phyloP scores from a whole-genome alignment of 2,888 invertebrate genomes.

The Ectemnius cavifrons region DNA sequence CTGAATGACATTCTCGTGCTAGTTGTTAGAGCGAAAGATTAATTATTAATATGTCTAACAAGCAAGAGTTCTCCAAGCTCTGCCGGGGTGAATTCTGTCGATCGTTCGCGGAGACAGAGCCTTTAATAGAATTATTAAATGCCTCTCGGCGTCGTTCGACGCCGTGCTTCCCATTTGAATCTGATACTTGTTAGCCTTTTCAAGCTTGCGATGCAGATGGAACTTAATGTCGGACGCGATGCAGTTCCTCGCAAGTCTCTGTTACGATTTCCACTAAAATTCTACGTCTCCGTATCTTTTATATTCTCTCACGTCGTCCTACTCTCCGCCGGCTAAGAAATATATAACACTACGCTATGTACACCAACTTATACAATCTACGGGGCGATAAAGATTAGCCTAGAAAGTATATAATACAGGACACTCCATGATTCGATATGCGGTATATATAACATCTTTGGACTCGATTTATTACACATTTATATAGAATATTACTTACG shows the following conservation, averaged over 20 bases:
- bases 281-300: slow-evolving; percentile 16
- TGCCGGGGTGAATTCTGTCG: slow-evolving; percentile 20
- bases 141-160: not conserved
- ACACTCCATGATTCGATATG: slow-evolving; percentile 69
- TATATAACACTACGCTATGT: slow-evolving; percentile 70
- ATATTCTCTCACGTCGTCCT: slow-evolving; percentile 37
- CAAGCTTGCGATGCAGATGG: slow-evolving; percentile 13
- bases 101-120: slow-evolving; percentile 18
- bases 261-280: slow-evolving; percentile 36
- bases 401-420: slow-evolving; percentile 77
- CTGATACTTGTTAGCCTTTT: slow-evolving; percentile 12
- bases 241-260: slow-evolving; percentile 22
- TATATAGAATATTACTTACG: slow-evolving; percentile 69
- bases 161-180: slow-evolving; percentile 6
- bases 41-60: slow-evolving; percentile 27
- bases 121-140: slow-evolving; percentile 20
- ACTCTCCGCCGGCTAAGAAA: slow-evolving; percentile 37
- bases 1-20: slow-evolving; percentile 9
- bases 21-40: slow-evolving; percentile 23
- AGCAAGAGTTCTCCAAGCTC: slow-evolving; percentile 29
- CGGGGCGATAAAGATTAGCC: slow-evolving; percentile 67
- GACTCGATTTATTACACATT: slow-evolving; percentile 78
- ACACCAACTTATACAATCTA: slow-evolving; percentile 74
- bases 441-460: slow-evolving; percentile 78
- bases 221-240: slow-evolving; percentile 28